Evolutionary conservation across 2,888 invertebrate species (phyloP).

Genomic region (Acleris holmiana): DNA sequence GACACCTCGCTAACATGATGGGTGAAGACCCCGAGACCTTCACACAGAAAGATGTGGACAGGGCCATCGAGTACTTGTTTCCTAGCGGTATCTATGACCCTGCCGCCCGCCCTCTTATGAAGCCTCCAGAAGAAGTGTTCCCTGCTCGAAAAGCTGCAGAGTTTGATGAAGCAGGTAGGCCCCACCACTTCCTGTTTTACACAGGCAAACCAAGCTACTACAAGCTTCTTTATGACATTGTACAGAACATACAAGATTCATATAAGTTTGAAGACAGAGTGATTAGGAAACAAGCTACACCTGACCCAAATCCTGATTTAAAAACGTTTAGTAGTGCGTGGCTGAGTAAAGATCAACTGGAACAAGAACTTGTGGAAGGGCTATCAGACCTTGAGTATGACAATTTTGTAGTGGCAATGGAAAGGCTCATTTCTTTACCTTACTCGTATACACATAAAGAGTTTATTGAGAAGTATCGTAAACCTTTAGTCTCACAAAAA

Average conservation of each 20-base stretch:
- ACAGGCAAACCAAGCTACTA: slow-evolving; percentile 95
- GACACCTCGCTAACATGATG: slow-evolving; percentile 99
- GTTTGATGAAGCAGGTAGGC: slow-evolving; percentile 95
- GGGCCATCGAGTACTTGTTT: slow-evolving; percentile 96
- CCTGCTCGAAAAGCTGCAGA: slow-evolving; percentile 93
- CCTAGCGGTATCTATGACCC: slow-evolving; percentile 96
- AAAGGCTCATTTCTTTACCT: slow-evolving; percentile 88
- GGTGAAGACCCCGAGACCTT: slow-evolving; percentile 95
- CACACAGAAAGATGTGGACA: slow-evolving; percentile 93
- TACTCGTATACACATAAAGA: slow-evolving; percentile 88
- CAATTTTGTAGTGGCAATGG: slow-evolving; percentile 89
- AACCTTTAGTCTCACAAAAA: slow-evolving; percentile 83
- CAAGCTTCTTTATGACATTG: slow-evolving; percentile 91
- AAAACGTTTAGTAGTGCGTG: slow-evolving; percentile 74
- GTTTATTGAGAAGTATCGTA: slow-evolving; percentile 89
- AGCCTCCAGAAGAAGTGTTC: slow-evolving; percentile 94
- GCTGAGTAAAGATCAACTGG: slow-evolving; percentile 87
- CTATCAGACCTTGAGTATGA: slow-evolving; percentile 88
- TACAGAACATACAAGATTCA: slow-evolving; percentile 86
- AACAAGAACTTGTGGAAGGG: slow-evolving; percentile 86
- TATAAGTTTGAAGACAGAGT: slow-evolving; percentile 89
- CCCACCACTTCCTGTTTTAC: slow-evolving; percentile 96
- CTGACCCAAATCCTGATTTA: slow-evolving; percentile 85
- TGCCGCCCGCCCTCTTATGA: slow-evolving; percentile 94
- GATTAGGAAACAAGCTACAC: slow-evolving; percentile 84